Evolutionary conservation across 2,797 vertebrate species (phyloP).

Genomic region (Pipistrellus pygmaeus): DNA sequence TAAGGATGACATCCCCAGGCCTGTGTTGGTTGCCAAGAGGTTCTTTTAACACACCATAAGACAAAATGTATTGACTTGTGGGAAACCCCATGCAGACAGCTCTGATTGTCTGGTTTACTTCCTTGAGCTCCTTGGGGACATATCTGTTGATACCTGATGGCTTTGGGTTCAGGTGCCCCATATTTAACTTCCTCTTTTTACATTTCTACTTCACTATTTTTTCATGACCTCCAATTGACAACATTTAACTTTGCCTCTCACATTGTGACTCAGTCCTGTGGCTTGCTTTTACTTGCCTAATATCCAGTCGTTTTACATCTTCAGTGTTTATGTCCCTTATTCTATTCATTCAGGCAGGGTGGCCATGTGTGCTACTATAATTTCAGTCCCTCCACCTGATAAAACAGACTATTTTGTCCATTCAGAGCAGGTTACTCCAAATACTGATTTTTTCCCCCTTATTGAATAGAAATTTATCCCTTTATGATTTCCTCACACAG

Average conservation of each 20-base stretch:
- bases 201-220: not conserved
- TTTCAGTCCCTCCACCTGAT: not conserved
- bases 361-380: not conserved
- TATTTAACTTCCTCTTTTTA: not conserved
- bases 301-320: not conserved
- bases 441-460: not conserved
- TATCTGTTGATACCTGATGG: not conserved
- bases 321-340: not conserved
- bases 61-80: not conserved
- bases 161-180: not conserved
- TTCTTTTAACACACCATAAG: not conserved
- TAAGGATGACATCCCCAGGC: not conserved
- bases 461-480: not conserved
- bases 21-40: not conserved
- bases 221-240: not conserved
- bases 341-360: not conserved
- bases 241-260: not conserved
- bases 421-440: not conserved
- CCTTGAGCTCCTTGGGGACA: not conserved
- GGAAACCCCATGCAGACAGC: not conserved
- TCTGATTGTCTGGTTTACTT: not conserved
- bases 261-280: not conserved
- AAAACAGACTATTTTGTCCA: not conserved
- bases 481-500: constrained; percentile 1
- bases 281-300: not conserved